These are phyloP conservation scores for Drosophila kuntzei DNA, from an alignment of 2,888 invertebrate species.

Conservation along the genomic window DNA sequence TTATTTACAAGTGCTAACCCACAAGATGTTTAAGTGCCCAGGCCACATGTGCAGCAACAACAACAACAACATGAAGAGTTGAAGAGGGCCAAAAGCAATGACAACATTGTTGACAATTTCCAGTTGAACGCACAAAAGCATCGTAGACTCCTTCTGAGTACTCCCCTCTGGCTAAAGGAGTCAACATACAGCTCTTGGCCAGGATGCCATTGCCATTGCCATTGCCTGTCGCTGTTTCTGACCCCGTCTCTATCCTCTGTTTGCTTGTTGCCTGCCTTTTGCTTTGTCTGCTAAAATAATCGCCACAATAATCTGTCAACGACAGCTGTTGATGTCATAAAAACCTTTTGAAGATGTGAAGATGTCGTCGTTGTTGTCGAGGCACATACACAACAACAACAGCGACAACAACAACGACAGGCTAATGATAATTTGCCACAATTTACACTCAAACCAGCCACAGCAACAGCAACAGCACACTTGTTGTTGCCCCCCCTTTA, in stretches of 20 bases:
- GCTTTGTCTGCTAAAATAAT: conserved; percentile 82
- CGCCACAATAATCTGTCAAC: conserved; percentile 85
- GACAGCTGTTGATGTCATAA: conserved; percentile 85
- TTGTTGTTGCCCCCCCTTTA: not conserved
- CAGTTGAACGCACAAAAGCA: conserved; percentile 75
- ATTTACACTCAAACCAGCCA: conserved; percentile 71
- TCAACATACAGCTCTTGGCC: conserved; percentile 11
- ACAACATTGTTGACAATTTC: conserved; percentile 76
- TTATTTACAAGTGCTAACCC: conserved; percentile 60
- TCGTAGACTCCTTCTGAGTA: conserved; percentile 22
- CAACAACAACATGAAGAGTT: conserved; percentile 19
- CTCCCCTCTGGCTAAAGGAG: conserved; percentile 1
- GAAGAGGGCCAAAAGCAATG: conserved; percentile 61
- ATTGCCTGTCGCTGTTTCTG: conserved; percentile 14
- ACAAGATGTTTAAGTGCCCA: conserved; percentile 60
- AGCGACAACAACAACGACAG: conserved; percentile 50
- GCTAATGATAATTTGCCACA: conserved; percentile 82
- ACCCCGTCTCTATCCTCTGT: conserved; percentile 4
- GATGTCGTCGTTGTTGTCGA: conserved; percentile 57
- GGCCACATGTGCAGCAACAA: conserved; percentile 41
- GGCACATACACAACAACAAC: conserved; percentile 30
- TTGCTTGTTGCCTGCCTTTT: conserved; percentile 42
- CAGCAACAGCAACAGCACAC: conserved; percentile 50
- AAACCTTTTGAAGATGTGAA: conserved; percentile 82
- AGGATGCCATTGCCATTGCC: conserved; percentile 8